Evolutionary conservation across 2,888 invertebrate species (phyloP).

Genomic region (Kuschelorhynchus macadamiae): DNA sequence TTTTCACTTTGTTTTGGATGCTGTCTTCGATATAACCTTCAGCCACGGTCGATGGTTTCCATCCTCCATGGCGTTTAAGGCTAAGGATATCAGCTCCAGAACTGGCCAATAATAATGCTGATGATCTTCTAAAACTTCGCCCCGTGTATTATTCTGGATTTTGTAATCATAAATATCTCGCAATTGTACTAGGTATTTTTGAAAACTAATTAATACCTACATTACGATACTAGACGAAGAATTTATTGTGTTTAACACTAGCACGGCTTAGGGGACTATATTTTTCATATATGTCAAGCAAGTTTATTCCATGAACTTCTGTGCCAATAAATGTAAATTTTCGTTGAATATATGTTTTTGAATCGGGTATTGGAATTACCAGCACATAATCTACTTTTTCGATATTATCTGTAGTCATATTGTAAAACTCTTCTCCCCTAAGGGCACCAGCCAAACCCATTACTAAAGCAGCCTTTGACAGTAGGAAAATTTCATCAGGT

Average conservation of each 20-base stretch:
- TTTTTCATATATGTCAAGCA: not conserved
- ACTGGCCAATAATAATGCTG: constrained; percentile 1
- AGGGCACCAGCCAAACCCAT: too few relatives aligned
- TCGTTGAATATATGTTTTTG: too few relatives aligned
- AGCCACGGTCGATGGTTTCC: not conserved
- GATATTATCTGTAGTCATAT: too few relatives aligned
- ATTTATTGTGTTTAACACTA: constrained; percentile 1
- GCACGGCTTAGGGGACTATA: not conserved
- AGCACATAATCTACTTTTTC: too few relatives aligned
- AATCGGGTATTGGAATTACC: too few relatives aligned
- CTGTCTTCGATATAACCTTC: not conserved
- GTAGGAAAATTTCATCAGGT: too few relatives aligned
- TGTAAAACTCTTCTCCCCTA: too few relatives aligned
- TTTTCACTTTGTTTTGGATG: not conserved
- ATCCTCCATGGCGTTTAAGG: constrained; percentile 1
- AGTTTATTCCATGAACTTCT: not conserved
- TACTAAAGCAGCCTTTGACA: too few relatives aligned
- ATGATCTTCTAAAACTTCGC: not conserved
- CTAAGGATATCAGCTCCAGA: not conserved
- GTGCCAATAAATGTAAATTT: not conserved
- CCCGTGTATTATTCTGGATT: not conserved
- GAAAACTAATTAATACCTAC: not conserved
- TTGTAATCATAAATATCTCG: not conserved
- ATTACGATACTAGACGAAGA: not conserved
- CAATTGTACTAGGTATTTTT: constrained; percentile 3